phyloP scores from a whole-genome alignment of 2,888 invertebrate genomes.

The Oasisia sp. region DNA sequence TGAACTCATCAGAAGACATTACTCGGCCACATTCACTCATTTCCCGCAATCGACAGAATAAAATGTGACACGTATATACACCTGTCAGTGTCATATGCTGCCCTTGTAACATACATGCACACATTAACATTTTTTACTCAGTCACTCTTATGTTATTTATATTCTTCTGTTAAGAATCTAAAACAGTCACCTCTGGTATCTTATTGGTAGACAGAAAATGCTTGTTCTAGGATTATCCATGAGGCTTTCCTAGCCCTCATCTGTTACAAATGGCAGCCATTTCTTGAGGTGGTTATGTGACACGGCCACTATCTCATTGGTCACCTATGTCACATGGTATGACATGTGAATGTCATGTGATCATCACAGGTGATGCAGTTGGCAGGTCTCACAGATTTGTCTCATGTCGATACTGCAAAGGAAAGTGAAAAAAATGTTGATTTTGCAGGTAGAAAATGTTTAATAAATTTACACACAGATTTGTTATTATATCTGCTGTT shows the following conservation, averaged over 20 bases:
- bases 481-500: not conserved
- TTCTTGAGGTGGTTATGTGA: not conserved
- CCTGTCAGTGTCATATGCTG: not conserved
- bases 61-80: not conserved
- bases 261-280: not conserved
- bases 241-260: not conserved
- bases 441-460: not conserved
- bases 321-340: not conserved
- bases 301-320: not conserved
- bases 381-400: slow-evolving; percentile 20
- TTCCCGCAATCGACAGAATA: not conserved
- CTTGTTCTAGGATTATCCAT: not conserved
- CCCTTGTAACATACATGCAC: not conserved
- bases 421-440: not conserved
- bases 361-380: not conserved
- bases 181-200: not conserved
- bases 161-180: not conserved
- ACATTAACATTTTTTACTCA: not conserved
- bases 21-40: too few relatives aligned
- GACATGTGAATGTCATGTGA: slow-evolving; percentile 3
- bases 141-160: not conserved
- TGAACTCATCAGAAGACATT: too few relatives aligned
- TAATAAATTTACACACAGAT: not conserved
- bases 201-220: not conserved
- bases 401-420: slow-evolving; percentile 32